Conservation (phyloP, 2,113 vertebrate species). For the Ranitomeya variabilis region DNA sequence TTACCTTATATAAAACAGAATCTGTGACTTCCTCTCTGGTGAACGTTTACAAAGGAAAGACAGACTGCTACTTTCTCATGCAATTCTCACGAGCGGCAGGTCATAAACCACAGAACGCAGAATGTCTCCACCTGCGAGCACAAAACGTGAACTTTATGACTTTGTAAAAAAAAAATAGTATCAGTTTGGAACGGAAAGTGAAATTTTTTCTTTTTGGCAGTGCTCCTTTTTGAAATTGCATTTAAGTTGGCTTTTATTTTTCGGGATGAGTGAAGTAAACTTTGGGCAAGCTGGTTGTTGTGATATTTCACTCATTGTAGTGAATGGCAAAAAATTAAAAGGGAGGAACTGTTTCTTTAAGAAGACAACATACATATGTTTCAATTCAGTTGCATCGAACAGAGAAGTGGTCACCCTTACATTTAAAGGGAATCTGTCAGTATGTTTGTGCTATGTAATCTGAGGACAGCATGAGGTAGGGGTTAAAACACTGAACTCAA, state of each 20-base stretch:
- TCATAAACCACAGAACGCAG: conserved; percentile 68
- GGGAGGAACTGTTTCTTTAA: too few species aligned
- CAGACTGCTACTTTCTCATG: conserved; percentile 66
- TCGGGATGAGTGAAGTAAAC: conserved; percentile 75
- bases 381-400: too few species aligned
- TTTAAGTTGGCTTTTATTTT: background rate
- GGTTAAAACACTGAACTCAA: too few species aligned
- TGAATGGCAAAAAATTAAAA: too few species aligned
- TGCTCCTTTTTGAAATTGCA: conserved; percentile 45
- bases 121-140: conserved; percentile 58
- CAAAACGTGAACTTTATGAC: conserved; percentile 61
- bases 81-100: conserved; percentile 62
- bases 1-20: conserved; percentile 66
- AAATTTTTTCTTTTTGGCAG: conserved; percentile 57
- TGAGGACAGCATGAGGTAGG: too few species aligned
- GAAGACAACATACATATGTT: too few species aligned
- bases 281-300: conserved; percentile 39
- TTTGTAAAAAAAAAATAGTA: conserved; percentile 45
- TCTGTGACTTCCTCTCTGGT: conserved; percentile 68
- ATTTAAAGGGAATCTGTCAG: too few species aligned
- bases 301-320: background rate
- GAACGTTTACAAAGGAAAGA: conserved; percentile 63
- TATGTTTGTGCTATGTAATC: too few species aligned
- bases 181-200: conserved; percentile 48
- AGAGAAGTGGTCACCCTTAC: too few species aligned